phyloP scores from a whole-genome alignment of 2,113 vertebrate genomes.

The Ceratotherium simum region DNA sequence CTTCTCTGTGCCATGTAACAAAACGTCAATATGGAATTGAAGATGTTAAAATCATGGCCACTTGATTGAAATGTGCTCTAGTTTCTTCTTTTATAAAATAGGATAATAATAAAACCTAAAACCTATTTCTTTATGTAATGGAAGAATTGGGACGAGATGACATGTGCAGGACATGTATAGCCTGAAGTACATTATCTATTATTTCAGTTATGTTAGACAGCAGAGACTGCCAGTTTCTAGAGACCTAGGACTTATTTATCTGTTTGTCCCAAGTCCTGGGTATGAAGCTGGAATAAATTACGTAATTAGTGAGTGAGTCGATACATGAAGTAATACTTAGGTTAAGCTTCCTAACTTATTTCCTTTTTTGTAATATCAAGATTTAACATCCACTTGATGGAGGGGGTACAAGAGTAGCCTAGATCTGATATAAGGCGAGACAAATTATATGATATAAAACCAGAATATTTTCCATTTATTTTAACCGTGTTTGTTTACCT shows the following conservation, averaged over 20 bases:
- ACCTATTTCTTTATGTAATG: neutral
- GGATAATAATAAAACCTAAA: neutral
- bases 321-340: neutral
- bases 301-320: neutral
- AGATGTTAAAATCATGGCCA: neutral
- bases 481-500: neutral
- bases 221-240: neutral
- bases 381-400: neutral
- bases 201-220: neutral
- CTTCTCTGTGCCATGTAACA: neutral
- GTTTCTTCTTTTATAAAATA: neutral
- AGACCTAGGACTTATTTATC: neutral
- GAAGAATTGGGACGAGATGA: neutral
- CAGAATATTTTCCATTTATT: neutral
- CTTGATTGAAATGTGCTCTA: neutral
- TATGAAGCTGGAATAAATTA: neutral
- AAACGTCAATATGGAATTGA: neutral
- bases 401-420: neutral
- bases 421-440: neutral
- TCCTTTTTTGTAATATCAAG: neutral
- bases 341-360: neutral
- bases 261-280: neutral
- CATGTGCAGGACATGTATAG: neutral
- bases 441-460: neutral
- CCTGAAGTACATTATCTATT: neutral